These are phyloP conservation scores for Nysson spinosus DNA, from an alignment of 2,888 invertebrate genomes.

Conservation along the genomic window DNA sequence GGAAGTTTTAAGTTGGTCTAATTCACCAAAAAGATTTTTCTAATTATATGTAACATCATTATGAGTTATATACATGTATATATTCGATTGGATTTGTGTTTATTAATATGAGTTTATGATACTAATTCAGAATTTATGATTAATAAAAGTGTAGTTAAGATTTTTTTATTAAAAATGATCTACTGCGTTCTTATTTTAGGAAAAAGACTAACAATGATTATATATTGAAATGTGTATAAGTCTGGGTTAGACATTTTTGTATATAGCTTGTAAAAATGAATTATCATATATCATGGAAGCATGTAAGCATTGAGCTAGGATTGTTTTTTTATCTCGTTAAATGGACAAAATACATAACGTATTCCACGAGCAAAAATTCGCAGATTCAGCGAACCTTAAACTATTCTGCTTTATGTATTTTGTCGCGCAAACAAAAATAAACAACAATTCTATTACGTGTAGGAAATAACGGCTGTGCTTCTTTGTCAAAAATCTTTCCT, in stretches of 20 bases:
- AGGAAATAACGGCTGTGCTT: slow-evolving; percentile 43
- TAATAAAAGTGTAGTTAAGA: neutral
- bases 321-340: slow-evolving; percentile 47
- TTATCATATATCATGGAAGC: slow-evolving; percentile 43
- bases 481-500: slow-evolving; percentile 35
- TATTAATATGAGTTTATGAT: neutral
- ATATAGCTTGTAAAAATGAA: slow-evolving; percentile 61
- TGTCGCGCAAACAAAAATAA: slow-evolving; percentile 25
- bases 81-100: neutral
- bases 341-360: slow-evolving; percentile 29
- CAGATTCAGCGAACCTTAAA: slow-evolving; percentile 24
- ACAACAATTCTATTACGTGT: slow-evolving; percentile 24
- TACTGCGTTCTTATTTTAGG: slow-evolving; percentile 53
- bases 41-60: neutral
- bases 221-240: slow-evolving; percentile 43
- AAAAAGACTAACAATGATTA: slow-evolving; percentile 38
- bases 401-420: slow-evolving; percentile 32
- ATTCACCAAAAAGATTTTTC: slow-evolving; percentile 12
- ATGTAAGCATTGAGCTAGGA: slow-evolving; percentile 39
- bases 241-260: slow-evolving; percentile 55
- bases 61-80: slow-evolving; percentile 1
- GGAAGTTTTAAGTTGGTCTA: slow-evolving; percentile 16
- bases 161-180: slow-evolving; percentile 15
- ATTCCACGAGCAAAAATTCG: slow-evolving; percentile 18
- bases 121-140: slow-evolving; percentile 6